Evolutionary conservation across 2,113 vertebrate genomes (phyloP).

Genomic region (Gallinago undulata): DNA sequence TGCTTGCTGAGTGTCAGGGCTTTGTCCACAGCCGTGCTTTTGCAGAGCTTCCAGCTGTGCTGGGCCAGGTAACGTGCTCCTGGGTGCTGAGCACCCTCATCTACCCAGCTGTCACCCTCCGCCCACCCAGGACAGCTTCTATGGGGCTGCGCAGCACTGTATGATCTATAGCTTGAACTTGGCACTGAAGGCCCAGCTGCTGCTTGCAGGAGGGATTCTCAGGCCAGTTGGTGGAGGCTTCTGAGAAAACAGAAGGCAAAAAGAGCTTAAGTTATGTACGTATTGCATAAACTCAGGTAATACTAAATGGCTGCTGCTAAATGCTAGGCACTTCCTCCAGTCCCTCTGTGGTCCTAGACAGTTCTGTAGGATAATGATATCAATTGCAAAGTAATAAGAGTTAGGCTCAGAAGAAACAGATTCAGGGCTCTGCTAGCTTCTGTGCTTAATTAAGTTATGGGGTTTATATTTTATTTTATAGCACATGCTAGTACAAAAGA

Average conservation of each 20-base stretch:
- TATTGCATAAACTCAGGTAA: background rate
- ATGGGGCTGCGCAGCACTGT: background rate
- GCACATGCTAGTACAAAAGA: background rate
- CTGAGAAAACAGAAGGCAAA: background rate
- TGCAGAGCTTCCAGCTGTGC: background rate
- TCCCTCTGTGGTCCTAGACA: background rate
- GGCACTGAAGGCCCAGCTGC: background rate
- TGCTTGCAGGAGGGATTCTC: background rate
- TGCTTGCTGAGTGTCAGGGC: background rate
- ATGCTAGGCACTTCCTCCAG: background rate
- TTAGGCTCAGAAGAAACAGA: background rate
- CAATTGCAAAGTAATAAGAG: background rate
- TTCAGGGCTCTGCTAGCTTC: constrained; percentile 1
- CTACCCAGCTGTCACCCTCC: background rate
- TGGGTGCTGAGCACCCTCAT: background rate
- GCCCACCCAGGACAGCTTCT: background rate
- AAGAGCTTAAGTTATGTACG: background rate
- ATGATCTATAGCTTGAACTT: background rate
- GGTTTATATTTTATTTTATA: background rate
- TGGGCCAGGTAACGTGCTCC: background rate
- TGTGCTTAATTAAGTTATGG: constrained; percentile 3
- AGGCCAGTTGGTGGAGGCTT: background rate
- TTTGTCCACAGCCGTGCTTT: background rate
- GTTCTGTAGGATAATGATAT: background rate
- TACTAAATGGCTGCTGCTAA: background rate